Evolutionary conservation across 2,113 vertebrate species (phyloP).

Genomic region (Panthera tigris): DNA sequence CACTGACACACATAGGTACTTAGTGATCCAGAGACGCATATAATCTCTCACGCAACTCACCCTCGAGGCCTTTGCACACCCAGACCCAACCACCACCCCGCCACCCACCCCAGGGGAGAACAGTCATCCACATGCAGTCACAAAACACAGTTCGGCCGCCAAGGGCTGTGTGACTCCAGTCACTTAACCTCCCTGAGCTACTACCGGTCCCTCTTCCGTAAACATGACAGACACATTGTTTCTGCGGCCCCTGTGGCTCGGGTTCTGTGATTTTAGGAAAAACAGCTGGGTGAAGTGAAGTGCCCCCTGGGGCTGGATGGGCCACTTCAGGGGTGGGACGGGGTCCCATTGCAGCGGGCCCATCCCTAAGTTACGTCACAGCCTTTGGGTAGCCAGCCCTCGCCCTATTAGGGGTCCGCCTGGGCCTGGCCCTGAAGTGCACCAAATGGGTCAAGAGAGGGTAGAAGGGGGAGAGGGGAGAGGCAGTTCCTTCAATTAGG

Average conservation of each 20-base stretch:
- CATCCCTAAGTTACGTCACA: too few relatives aligned
- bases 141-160: neutral
- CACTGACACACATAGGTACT: constrained; percentile 69
- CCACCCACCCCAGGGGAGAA: neutral
- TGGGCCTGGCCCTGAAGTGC: neutral
- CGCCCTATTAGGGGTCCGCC: neutral
- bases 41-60: neutral
- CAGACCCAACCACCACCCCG: neutral
- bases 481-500: neutral
- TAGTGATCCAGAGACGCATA: neutral
- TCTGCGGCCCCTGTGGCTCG: neutral
- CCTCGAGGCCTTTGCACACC: neutral
- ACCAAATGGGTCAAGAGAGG: neutral
- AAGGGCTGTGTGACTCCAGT: neutral
- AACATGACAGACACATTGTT: neutral
- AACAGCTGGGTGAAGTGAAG: neutral
- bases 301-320: neutral
- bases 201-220: neutral
- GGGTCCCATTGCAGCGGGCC: neutral
- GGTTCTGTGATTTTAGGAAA: neutral
- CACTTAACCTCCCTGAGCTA: neutral
- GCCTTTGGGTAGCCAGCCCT: neutral
- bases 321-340: neutral
- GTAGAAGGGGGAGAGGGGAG: neutral
- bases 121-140: neutral